Evolutionary conservation across 1,140 invertebrate genomes (phyloP).

Genomic region (Asobara japonica): DNA sequence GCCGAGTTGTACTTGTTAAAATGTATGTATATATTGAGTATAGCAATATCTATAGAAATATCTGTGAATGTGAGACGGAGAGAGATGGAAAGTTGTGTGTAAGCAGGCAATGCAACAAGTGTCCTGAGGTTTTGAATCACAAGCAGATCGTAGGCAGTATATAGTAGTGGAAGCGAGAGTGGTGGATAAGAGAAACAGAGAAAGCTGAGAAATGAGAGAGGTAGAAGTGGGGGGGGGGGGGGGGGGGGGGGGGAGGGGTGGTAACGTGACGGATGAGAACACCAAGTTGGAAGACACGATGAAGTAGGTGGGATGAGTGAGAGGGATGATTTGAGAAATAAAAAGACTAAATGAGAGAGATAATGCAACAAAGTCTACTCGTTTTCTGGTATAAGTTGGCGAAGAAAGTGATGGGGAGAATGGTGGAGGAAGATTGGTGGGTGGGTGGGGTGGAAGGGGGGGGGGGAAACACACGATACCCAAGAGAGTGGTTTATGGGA

Average conservation of each 20-base stretch:
- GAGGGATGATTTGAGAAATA: slow-evolving; percentile 25
- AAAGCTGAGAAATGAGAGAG: slow-evolving; percentile 42
- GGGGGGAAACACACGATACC: slow-evolving; percentile 50
- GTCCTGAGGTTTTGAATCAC: slow-evolving; percentile 68
- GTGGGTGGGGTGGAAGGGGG: too few relatives aligned
- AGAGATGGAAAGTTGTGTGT: slow-evolving; percentile 41
- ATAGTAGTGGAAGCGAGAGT: slow-evolving; percentile 43
- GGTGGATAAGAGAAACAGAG: slow-evolving; percentile 38
- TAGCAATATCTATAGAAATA: slow-evolving; percentile 18
- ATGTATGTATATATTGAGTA: slow-evolving; percentile 20
- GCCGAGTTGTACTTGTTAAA: background rate
- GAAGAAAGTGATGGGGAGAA: slow-evolving; percentile 35
- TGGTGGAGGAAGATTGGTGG: slow-evolving; percentile 38
- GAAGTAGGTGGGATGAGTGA: slow-evolving; percentile 29
- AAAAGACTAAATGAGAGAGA: slow-evolving; percentile 18
- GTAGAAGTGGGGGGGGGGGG: slow-evolving; percentile 16
- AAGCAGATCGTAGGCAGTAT: slow-evolving; percentile 62
- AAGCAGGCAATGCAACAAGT: slow-evolving; percentile 67
- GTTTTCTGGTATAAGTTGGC: slow-evolving; percentile 7
- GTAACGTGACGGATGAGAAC: slow-evolving; percentile 36
- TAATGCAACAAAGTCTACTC: slow-evolving; percentile 19
- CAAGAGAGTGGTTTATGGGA: slow-evolving; percentile 58
- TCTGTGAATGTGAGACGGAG: slow-evolving; percentile 41
- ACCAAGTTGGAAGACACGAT: slow-evolving; percentile 32
- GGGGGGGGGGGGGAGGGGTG: slow-evolving; percentile 31